These are phyloP conservation scores for Sterna hirundo DNA, from an alignment of 2,113 vertebrate species.

Conservation along the genomic window DNA sequence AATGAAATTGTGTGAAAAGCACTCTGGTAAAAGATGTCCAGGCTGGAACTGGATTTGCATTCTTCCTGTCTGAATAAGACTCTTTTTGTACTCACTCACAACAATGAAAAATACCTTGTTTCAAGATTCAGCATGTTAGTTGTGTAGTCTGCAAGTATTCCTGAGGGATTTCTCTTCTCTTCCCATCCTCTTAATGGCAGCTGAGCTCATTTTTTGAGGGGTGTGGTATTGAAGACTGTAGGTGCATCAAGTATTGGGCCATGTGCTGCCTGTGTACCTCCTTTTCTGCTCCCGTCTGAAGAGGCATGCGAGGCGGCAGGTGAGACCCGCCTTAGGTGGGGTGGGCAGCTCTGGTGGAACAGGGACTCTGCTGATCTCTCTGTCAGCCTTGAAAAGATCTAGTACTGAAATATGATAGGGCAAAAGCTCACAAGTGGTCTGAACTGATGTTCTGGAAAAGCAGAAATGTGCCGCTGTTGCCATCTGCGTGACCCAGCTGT, in stretches of 20 bases:
- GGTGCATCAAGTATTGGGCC: rapidly evolving
- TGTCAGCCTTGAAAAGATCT: not conserved
- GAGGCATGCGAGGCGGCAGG: not conserved
- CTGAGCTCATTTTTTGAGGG: not conserved
- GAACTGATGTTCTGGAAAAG: not conserved
- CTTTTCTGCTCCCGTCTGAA: not conserved
- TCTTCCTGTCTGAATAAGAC: not conserved
- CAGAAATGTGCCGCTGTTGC: rapidly evolving
- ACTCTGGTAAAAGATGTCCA: not conserved
- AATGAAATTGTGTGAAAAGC: not conserved
- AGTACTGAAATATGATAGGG: not conserved
- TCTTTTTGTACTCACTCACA: not conserved
- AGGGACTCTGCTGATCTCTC: not conserved
- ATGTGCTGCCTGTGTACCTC: rapidly evolving
- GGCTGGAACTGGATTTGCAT: not conserved
- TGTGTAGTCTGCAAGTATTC: not conserved
- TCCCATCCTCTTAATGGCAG: not conserved
- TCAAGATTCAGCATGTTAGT: not conserved
- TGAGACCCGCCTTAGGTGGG: not conserved
- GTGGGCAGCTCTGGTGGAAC: not conserved
- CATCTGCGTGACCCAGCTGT: rapidly evolving
- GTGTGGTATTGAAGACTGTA: not conserved
- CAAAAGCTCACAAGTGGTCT: not conserved
- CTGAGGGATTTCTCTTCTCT: not conserved
- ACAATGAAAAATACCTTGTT: not conserved